Evolutionary conservation across 2,797 vertebrate genomes (phyloP), one percentile per base, ranked within the genome.

Genomic region (Hydrophis major): DNA sequence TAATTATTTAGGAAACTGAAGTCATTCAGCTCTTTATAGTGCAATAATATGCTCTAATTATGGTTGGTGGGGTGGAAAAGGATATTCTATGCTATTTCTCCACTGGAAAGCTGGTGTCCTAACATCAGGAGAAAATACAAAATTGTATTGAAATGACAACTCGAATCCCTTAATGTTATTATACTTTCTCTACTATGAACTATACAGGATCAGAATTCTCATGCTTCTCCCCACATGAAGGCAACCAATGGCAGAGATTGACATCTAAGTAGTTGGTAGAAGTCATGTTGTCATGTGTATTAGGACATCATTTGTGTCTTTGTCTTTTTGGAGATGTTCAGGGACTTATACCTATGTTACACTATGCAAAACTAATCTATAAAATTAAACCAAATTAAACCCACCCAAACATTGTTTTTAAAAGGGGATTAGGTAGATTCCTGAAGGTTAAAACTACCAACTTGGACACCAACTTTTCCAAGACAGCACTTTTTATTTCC

Each of bases 1-100:
- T 69, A 90, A 93, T 93, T 90, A 93, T 93, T 59, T 90, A 90
- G 83, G 53, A 87, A 87, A 69, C 78, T 7, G 50, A 27, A 93
- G 89, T 66, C 32, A 56, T 57, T 56, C 16, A 22, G 59, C 14
- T 89, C 18, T 89, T 69, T 59, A 78, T 14, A 27, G 53, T 27
- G 32, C 69, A 90, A 83, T 90, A 50, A 18, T 57, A 57, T 50
- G 3, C 27, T n/a, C 56, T 50, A 61, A 50, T 25, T 86, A 61
- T 22, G 25, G 25, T 69, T 27, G 25, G 13, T 50, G 89, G 89
- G 20, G 50, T n/a, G 50, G 53, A 25, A 20, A 14, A n/a, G n/a
- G 20, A 57, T 55, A 16, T 11, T 8, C 27, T 57, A 57, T 27
- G 32, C 53, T 42, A 28, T 2, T 57, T 53, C 11, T 50, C 18